Evolutionary conservation across 2,113 vertebrate genomes (phyloP).

Genomic region (Xiphophorus couchianus): DNA sequence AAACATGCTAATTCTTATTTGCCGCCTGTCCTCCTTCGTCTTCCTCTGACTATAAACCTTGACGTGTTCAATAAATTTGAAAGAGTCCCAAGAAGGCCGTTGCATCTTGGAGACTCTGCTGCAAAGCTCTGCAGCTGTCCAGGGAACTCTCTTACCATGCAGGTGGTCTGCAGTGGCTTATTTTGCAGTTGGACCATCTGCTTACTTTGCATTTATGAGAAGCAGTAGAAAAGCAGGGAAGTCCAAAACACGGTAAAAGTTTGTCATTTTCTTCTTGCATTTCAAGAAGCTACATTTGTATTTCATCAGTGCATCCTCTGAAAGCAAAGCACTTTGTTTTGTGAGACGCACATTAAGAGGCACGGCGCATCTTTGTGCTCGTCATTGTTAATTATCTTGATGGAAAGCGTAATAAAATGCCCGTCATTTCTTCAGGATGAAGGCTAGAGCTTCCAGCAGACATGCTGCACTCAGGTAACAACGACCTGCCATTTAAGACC

Average conservation of each 20-base stretch:
- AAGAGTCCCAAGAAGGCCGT: conserved; percentile 6
- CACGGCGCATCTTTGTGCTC: conserved; percentile 6
- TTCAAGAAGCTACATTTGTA: conserved; percentile 35
- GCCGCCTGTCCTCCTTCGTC: not conserved
- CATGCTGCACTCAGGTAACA: conserved; percentile 20
- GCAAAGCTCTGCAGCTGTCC: not conserved
- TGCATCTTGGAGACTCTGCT: conserved; percentile 4
- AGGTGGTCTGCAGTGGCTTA: conserved; percentile 18
- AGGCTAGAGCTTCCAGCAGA: conserved; percentile 20
- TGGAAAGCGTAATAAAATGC: conserved; percentile 32
- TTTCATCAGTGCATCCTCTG: conserved; percentile 47
- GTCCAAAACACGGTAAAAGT: conserved; percentile 37
- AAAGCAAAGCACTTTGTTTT: conserved; percentile 32
- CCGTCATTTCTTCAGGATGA: conserved; percentile 22
- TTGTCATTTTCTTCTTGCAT: not conserved
- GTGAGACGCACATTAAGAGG: conserved; percentile 39
- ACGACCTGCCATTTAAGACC: conserved; percentile 13
- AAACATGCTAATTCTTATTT: not conserved
- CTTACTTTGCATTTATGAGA: conserved; percentile 10
- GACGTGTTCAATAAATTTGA: conserved; percentile 13
- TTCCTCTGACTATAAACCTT: conserved; percentile 3
- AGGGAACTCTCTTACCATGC: conserved; percentile 21
- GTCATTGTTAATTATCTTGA: conserved; percentile 40
- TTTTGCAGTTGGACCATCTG: conserved; percentile 28
- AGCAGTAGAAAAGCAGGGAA: conserved; percentile 34